phyloP scores from a whole-genome alignment of 2,888 invertebrate genomes.

The Congeria kusceri region DNA sequence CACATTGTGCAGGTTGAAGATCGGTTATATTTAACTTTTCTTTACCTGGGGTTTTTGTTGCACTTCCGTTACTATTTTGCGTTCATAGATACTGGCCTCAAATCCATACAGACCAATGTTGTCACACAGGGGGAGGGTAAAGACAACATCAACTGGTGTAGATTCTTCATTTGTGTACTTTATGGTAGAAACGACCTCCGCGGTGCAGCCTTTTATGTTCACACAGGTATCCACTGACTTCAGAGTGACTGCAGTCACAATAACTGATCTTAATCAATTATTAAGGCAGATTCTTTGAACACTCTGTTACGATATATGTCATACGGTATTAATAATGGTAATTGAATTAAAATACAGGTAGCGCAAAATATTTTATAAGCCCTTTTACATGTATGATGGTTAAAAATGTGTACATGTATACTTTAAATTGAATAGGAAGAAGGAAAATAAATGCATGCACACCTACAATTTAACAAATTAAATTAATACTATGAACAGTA shows the following conservation, averaged over 20 bases:
- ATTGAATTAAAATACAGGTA: neutral
- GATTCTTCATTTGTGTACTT: neutral
- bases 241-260: neutral
- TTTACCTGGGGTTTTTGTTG: neutral
- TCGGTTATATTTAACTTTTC: neutral
- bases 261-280: too few relatives aligned
- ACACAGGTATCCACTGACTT: neutral
- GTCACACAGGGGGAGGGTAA: neutral
- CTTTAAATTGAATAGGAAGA: too few relatives aligned
- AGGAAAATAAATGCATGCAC: too few relatives aligned
- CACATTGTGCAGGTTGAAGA: neutral
- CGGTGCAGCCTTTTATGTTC: neutral
- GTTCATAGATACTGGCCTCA: conserved; percentile 5
- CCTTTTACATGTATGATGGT: too few relatives aligned
- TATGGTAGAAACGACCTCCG: neutral
- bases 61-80: neutral
- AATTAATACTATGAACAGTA: too few relatives aligned
- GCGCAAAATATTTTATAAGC: neutral
- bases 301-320: too few relatives aligned
- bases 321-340: neutral
- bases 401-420: too few relatives aligned
- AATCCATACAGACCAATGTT: neutral
- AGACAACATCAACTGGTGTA: neutral
- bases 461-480: too few relatives aligned
- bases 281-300: too few relatives aligned